Evolutionary conservation across 1,140 invertebrate species (phyloP).

Genomic region (Papilio glaucus): DNA sequence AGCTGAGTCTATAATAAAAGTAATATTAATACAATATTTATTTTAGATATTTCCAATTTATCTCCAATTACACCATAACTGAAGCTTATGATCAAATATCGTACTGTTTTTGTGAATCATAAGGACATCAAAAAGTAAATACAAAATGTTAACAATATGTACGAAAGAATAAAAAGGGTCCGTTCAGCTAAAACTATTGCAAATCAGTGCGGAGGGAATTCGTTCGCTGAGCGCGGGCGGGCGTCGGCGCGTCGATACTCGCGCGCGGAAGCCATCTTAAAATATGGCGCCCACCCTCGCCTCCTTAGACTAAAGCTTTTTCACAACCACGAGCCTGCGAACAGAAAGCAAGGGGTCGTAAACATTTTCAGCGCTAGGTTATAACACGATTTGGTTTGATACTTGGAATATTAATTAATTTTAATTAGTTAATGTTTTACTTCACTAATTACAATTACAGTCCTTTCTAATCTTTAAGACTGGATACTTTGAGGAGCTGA

Average conservation of each 20-base stretch:
- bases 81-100: too few species aligned
- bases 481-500: too few species aligned
- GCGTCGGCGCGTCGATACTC: conserved; percentile 71
- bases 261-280: conserved; percentile 80
- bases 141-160: conserved; percentile 8
- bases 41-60: too few species aligned
- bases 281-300: conserved; percentile 73
- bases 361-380: conserved; percentile 57
- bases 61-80: too few species aligned
- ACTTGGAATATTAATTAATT: too few species aligned
- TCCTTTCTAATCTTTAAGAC: too few species aligned
- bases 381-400: background rate
- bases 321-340: conserved; percentile 62
- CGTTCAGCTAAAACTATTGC: conserved; percentile 29
- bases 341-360: conserved; percentile 47
- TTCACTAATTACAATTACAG: too few species aligned
- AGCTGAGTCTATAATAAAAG: too few species aligned
- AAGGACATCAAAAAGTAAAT: too few species aligned
- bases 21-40: too few species aligned
- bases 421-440: too few species aligned
- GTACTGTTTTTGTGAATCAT: too few species aligned
- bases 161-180: background rate
- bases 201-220: conserved; percentile 42
- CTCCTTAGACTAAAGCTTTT: conserved; percentile 80
- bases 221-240: conserved; percentile 44